Base-by-base conservation (phyloP, 2,888 invertebrate genomes). In the Ellobium chinense region DNA sequence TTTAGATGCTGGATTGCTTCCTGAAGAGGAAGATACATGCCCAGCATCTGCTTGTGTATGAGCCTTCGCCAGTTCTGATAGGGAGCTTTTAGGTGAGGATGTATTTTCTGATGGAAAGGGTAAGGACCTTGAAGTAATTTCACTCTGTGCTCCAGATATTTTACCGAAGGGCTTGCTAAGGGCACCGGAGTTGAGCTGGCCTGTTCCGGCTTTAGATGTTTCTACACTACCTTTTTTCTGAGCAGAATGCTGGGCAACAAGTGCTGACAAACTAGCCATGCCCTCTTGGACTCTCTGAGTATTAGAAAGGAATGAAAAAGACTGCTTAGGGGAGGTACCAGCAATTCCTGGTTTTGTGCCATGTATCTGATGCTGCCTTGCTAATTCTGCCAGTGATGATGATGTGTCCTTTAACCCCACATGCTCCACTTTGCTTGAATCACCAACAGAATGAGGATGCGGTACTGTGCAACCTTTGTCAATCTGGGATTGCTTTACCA, bases 331-430 rank as follows among this genome's bases (percentile, higher is more conserved):
- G 37, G 36, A 27, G 31, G 14, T 24, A 5, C n/a, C 21, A n/a
- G n/a, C 9, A 9, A 12, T 7, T 46, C 9, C 56, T 31, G 39
- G 7, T 56, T 21, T 70, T 29, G 56, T 31, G 54, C 31, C 31
- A 12, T 68, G 39, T 46, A 46, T 46, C 56, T 60, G 60, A 39
- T 73, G 73, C 29, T 73, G 73, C 62, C 37, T 60, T 14, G 73
- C 62, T 9, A 73, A 27, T 27, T 60, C 73, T 27, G 73, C 39
- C 60, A 73, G 60, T 27, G 73, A 73, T 24, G 39, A 18, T 60
- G 58, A 2, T 1, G 2, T 37, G n/a, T n/a, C 24, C 46, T 18
- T 14, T 2, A n/a, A 4, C 29, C 21, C 34, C 31, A 9, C 3
- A n/a, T 21, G 24, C 27, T n/a, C 4, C 9, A 27, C 27, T 12